Evolutionary conservation across 2,113 vertebrate genomes (phyloP).

Genomic region (Anoplopoma fimbria): DNA sequence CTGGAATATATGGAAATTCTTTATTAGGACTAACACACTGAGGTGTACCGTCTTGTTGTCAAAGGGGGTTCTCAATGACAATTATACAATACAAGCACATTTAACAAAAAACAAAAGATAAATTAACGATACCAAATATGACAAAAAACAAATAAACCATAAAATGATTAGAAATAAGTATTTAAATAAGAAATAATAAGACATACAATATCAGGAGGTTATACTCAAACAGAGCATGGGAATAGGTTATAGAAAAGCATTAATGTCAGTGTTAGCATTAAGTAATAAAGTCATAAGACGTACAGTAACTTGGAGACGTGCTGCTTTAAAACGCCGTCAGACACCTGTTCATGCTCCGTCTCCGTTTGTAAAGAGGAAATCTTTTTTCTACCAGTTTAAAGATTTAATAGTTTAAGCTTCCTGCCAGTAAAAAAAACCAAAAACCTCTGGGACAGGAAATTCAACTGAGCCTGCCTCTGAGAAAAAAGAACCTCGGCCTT

Average conservation of each 20-base stretch:
- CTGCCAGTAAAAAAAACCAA: constrained; percentile 8
- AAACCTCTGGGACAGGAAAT: neutral
- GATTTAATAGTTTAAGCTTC: constrained; percentile 44
- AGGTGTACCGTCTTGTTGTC: neutral
- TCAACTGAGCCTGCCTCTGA: neutral
- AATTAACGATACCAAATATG: neutral
- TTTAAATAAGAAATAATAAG: neutral
- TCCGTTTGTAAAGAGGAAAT: constrained; percentile 22
- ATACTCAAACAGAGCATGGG: too few species aligned
- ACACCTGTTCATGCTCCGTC: neutral
- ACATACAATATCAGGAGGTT: neutral
- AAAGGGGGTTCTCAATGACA: neutral
- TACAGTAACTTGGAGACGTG: too few species aligned
- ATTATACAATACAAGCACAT: neutral
- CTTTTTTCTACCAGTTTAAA: neutral
- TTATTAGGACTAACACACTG: neutral
- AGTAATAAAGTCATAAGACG: neutral
- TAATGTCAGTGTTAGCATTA: neutral
- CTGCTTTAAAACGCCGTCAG: too few species aligned
- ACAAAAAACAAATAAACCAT: too few species aligned
- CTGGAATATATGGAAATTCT: neutral
- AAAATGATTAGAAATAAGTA: too few species aligned
- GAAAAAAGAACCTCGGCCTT: constrained; percentile 42
- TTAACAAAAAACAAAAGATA: neutral
- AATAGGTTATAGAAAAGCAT: neutral